Evolutionary conservation across 2,888 invertebrate species (phyloP).

Genomic region (Calameuta idolon): DNA sequence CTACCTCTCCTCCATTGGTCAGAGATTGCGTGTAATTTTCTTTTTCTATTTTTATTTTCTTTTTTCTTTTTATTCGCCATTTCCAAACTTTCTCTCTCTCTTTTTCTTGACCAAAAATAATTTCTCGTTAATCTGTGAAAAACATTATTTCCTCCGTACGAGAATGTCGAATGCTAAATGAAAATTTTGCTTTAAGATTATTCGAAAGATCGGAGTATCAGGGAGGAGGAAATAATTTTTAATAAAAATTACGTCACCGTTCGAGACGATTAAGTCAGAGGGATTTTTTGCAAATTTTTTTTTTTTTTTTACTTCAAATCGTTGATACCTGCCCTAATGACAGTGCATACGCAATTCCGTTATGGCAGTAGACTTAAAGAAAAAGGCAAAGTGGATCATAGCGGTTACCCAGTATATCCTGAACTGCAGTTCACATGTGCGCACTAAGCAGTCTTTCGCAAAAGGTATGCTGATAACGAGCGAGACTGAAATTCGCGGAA

Average conservation of each 20-base stretch:
- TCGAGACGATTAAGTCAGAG: too few species aligned
- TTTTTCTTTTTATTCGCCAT: background rate
- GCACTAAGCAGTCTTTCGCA: background rate
- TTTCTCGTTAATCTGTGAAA: background rate
- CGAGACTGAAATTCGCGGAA: background rate
- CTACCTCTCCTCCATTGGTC: background rate
- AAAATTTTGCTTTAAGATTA: background rate
- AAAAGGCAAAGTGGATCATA: background rate
- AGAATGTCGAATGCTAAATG: background rate
- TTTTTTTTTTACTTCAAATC: too few species aligned
- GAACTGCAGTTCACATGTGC: background rate
- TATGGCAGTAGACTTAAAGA: background rate
- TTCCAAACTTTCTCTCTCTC: background rate
- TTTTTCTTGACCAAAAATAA: background rate
- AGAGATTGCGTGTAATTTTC: background rate
- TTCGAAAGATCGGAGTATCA: background rate
- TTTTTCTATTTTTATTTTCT: background rate
- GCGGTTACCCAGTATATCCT: constrained; percentile 6
- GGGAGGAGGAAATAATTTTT: background rate
- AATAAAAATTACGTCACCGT: too few species aligned
- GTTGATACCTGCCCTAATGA: too few species aligned
- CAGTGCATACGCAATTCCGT: background rate
- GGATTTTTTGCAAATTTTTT: too few species aligned
- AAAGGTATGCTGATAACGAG: background rate
- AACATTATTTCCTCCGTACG: background rate